A percentile compares a stretch with the other conserved stretches of the same genome.
Evolutionary conservation across 2,888 invertebrate species (phyloP).

Genomic region (Microctonus aethiopoides): DNA sequence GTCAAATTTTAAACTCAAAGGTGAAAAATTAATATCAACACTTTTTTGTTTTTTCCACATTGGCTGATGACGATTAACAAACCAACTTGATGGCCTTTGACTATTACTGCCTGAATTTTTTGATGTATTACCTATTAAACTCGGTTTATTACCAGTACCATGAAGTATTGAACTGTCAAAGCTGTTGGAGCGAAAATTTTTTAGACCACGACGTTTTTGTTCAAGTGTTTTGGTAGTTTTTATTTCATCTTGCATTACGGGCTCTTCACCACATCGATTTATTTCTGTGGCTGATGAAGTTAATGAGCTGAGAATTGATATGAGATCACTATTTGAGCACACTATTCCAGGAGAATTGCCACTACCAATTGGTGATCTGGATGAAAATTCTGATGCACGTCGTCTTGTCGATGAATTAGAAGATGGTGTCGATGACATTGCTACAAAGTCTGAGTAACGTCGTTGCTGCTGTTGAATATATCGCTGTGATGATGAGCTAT

Average conservation of each 20-base stretch:
- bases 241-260: slow-evolving; percentile 37
- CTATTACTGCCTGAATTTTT: slow-evolving; percentile 17
- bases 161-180: slow-evolving; percentile 83
- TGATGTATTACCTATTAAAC: slow-evolving; percentile 18
- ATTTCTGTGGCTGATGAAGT: slow-evolving; percentile 86
- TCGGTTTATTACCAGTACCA: slow-evolving; percentile 60
- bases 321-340: slow-evolving; percentile 84
- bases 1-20: slow-evolving; percentile 74
- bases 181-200: slow-evolving; percentile 83
- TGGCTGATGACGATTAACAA: slow-evolving; percentile 82
- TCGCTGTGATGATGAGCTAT: slow-evolving; percentile 66
- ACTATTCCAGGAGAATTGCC: slow-evolving; percentile 73
- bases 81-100: slow-evolving; percentile 77
- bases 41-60: slow-evolving; percentile 71
- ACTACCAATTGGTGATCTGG: slow-evolving; percentile 68
- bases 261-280: slow-evolving; percentile 71
- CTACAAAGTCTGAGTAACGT: slow-evolving; percentile 80
- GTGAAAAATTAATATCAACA: slow-evolving; percentile 68
- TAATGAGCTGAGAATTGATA: slow-evolving; percentile 81
- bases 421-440: slow-evolving; percentile 28
- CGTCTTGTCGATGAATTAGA: slow-evolving; percentile 37
- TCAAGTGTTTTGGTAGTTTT: slow-evolving; percentile 57
- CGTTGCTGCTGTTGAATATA: slow-evolving; percentile 67
- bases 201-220: slow-evolving; percentile 72
- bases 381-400: slow-evolving; percentile 82